These are phyloP conservation scores for Polypterus senegalus DNA, from an alignment of 2,113 vertebrate genomes.

Conservation along the genomic window DNA sequence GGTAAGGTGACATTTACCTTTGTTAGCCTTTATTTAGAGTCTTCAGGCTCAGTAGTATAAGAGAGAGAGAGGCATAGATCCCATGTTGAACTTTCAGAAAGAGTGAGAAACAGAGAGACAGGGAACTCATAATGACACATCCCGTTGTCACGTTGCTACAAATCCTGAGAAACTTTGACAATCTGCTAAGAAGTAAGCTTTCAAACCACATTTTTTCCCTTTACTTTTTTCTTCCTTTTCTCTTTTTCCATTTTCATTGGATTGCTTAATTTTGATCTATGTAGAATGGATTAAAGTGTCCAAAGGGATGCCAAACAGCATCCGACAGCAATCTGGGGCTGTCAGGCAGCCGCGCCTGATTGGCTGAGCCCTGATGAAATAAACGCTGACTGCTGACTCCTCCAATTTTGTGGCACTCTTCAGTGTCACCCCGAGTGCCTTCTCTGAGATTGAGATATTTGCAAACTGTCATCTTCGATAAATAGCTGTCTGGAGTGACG, in stretches of 20 bases:
- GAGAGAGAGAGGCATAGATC: no score
- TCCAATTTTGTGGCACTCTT: slow-evolving; percentile 76
- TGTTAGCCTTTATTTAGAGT: no score
- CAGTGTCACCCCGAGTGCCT: slow-evolving; percentile 71
- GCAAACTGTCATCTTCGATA: slow-evolving; percentile 97
- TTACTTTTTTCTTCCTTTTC: slow-evolving; percentile 22
- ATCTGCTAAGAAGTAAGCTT: slow-evolving; percentile 16
- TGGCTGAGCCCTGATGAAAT: slow-evolving; percentile 83
- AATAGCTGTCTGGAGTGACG: slow-evolving; percentile 79
- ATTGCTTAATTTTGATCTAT: slow-evolving; percentile 46
- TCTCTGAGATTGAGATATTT: slow-evolving; percentile 96
- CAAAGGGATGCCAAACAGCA: slow-evolving; percentile 31
- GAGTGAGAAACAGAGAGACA: no score
- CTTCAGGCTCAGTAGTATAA: no score
- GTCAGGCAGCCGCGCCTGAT: slow-evolving; percentile 63
- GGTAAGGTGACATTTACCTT: no score
- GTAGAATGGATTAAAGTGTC: slow-evolving; percentile 41
- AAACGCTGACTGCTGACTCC: slow-evolving; percentile 86
- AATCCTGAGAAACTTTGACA: slow-evolving; percentile 27
- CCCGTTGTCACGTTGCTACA: slow-evolving; percentile 4
- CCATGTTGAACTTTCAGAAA: no score
- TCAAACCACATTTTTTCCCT: not conserved
- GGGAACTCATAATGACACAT: no score
- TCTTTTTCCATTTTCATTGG: slow-evolving; percentile 55
- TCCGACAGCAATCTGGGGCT: slow-evolving; percentile 52